Evolutionary conservation across 2,888 invertebrate genomes (phyloP).

Genomic region (Orthosia cruda): DNA sequence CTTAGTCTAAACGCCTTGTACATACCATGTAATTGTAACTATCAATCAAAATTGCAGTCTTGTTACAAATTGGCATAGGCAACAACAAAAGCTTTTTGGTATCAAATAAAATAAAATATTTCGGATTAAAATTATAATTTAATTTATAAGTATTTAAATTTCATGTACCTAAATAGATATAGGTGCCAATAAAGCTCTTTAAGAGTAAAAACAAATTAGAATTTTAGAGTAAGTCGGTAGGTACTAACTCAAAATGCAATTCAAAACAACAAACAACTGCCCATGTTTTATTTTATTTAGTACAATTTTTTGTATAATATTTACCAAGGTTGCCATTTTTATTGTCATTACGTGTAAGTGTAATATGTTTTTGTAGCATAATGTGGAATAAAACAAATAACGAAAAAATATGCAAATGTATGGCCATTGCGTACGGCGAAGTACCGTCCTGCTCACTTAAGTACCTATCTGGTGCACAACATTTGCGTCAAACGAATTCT

Average conservation of each 20-base stretch:
- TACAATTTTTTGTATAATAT: background rate
- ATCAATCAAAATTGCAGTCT: background rate
- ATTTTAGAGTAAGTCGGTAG: too few species aligned
- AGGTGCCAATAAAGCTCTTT: background rate
- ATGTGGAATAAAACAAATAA: slow-evolving; percentile 23
- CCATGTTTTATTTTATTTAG: slow-evolving; percentile 1
- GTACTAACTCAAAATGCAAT: background rate
- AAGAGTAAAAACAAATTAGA: background rate
- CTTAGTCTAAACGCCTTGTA: background rate
- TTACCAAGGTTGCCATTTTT: slow-evolving; percentile 35
- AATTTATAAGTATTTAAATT: too few species aligned
- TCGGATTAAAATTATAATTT: too few species aligned
- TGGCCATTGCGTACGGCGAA: slow-evolving; percentile 24
- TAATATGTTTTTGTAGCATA: slow-evolving; percentile 13
- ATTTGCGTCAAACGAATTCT: slow-evolving; percentile 41
- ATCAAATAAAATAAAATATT: background rate
- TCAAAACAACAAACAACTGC: background rate
- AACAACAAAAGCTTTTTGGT: background rate
- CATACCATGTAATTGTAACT: background rate
- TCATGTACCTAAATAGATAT: too few species aligned
- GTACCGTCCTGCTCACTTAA: slow-evolving; percentile 13
- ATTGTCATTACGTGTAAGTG: slow-evolving; percentile 30
- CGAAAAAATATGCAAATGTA: slow-evolving; percentile 50
- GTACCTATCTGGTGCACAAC: slow-evolving; percentile 25
- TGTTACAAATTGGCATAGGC: background rate